Conservation (phyloP, 2,888 invertebrate genomes). For the Drosophila mettleri region DNA sequence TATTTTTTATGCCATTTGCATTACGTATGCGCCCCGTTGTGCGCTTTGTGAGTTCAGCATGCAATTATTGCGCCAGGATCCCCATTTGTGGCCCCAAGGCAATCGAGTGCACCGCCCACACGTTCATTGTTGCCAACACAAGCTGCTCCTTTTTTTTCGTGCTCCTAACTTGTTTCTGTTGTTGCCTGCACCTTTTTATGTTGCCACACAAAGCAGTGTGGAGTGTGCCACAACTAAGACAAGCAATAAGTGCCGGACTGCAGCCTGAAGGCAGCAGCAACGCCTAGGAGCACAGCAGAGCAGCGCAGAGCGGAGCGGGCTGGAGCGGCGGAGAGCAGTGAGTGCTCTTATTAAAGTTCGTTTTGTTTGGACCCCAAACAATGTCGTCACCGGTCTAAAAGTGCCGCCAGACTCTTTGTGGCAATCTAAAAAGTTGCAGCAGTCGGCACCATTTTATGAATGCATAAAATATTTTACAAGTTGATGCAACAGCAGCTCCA, state of each 20-base stretch:
- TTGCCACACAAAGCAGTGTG: conserved; percentile 64
- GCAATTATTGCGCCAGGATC: conserved; percentile 61
- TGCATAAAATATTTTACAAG: conserved; percentile 19
- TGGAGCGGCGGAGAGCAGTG: conserved; percentile 11
- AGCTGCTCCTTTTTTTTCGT: conserved; percentile 45
- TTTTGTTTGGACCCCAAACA: conserved; percentile 76
- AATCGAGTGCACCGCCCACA: conserved; percentile 60
- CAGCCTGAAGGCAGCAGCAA: conserved; percentile 19
- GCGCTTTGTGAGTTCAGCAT: conserved; percentile 43
- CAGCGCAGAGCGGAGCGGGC: not conserved
- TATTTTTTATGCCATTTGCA: conserved; percentile 44
- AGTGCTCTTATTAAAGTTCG: conserved; percentile 77
- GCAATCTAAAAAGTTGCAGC: conserved; percentile 31
- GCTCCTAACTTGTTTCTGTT: conserved; percentile 10
- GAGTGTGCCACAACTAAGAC: conserved; percentile 52
- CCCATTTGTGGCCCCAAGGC: conserved; percentile 55
- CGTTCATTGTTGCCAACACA: conserved; percentile 55
- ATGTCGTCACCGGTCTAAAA: conserved; percentile 63
- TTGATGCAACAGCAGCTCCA: conserved; percentile 24
- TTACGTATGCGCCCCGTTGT: conserved; percentile 54
- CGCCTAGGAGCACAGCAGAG: conserved; percentile 25
- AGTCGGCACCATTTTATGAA: conserved; percentile 30
- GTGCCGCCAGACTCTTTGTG: conserved; percentile 45
- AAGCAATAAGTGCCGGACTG: conserved; percentile 34
- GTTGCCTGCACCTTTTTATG: conserved; percentile 33